Conservation (phyloP, 2,888 invertebrate genomes). For the Andrena chrysosceles region DNA sequence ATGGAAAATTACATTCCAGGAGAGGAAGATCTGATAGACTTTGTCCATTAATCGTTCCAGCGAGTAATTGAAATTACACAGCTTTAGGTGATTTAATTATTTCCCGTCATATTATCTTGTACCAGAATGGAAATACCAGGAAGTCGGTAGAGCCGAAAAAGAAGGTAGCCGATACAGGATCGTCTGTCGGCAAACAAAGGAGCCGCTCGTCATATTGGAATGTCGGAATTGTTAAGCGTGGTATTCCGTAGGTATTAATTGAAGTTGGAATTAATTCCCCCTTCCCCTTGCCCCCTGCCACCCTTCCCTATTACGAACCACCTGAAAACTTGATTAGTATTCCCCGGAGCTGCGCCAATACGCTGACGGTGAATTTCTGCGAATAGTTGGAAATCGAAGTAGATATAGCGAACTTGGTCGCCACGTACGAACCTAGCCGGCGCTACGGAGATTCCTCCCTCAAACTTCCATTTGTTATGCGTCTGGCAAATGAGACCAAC, state of each 20-base stretch:
- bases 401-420: conserved; percentile 49
- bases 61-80: too few relatives aligned
- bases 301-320: conserved; percentile 67
- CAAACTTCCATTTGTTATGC: conserved; percentile 56
- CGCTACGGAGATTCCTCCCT: conserved; percentile 48
- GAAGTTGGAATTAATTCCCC: conserved; percentile 74
- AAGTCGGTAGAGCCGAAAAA: neutral
- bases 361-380: conserved; percentile 73
- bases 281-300: neutral
- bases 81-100: too few relatives aligned
- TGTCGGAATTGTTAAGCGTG: conserved; percentile 64
- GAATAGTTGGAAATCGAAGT: conserved; percentile 72
- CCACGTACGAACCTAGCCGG: conserved; percentile 36
- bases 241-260: conserved; percentile 73
- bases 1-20: too few relatives aligned
- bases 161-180: conserved; percentile 30
- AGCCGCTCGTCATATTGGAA: conserved; percentile 51
- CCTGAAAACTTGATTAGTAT: conserved; percentile 80
- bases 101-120: too few relatives aligned
- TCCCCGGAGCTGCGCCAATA: conserved; percentile 69
- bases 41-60: too few relatives aligned
- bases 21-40: too few relatives aligned
- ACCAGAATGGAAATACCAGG: neutral
- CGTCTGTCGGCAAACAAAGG: conserved; percentile 49
- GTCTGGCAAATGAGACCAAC: conserved; percentile 46